These are phyloP conservation scores for Cirrhinus mrigala DNA, from an alignment of 2,797 vertebrate genomes.

Conservation along the genomic window DNA sequence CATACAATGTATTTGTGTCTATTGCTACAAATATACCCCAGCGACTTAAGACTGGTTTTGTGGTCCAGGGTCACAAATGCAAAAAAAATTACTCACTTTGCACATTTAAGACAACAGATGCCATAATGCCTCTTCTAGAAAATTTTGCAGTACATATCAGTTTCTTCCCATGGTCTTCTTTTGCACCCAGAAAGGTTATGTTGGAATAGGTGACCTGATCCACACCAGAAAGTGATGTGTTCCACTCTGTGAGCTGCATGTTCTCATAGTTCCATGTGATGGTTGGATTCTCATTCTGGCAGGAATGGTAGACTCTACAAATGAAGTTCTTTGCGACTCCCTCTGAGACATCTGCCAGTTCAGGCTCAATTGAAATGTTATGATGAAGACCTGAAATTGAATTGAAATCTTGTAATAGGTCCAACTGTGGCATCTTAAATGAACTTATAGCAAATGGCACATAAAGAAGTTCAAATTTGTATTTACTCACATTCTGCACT, in stretches of 20 bases:
- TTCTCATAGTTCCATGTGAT: constrained; percentile 71
- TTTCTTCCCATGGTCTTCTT: constrained; percentile 62
- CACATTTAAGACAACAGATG: constrained; percentile 53
- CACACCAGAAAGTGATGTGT: neutral
- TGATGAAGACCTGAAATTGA: constrained; percentile 63
- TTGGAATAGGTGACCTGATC: constrained; percentile 54
- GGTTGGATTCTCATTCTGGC: constrained; percentile 27
- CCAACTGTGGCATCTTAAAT: neutral
- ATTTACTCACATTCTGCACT: neutral
- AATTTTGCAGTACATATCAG: constrained; percentile 68
- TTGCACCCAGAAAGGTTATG: constrained; percentile 65
- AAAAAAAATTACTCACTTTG: constrained; percentile 63
- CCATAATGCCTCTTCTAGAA: constrained; percentile 41
- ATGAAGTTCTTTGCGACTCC: constrained; percentile 64
- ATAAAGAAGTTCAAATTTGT: neutral
- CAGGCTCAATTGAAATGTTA: constrained; percentile 61
- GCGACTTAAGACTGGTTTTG: no score
- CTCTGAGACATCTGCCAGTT: constrained; percentile 57
- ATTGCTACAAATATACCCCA: no score
- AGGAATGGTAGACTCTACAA: constrained; percentile 68
- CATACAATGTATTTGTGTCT: no score
- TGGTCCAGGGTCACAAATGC: no score
- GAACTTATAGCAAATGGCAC: neutral
- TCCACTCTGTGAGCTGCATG: constrained; percentile 51
- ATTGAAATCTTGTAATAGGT: neutral